phyloP scores from a whole-genome alignment of 30 jellyfish, hydroid and myxozoan genomes.

The Aurelia aurita region DNA sequence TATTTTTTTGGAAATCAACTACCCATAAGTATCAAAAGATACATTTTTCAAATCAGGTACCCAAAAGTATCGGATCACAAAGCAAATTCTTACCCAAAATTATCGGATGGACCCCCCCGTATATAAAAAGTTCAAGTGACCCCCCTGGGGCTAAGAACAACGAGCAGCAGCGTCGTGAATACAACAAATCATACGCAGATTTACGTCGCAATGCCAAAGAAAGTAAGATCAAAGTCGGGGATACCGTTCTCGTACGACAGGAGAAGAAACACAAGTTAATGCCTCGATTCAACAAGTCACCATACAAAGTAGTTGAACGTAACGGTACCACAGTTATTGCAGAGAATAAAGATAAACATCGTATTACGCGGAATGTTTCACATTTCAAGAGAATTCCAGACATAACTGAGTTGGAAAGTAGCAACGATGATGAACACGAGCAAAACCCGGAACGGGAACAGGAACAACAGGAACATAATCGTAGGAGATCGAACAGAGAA shows the following conservation, averaged over 20 bases:
- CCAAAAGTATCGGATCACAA: too few relatives aligned
- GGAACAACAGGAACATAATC: too few relatives aligned
- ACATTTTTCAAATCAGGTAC: too few relatives aligned
- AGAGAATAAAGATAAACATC: slow-evolving; percentile 23
- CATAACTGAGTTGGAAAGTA: slow-evolving; percentile 14
- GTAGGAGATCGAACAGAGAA: slow-evolving; percentile 35
- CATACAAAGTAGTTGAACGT: slow-evolving; percentile 29
- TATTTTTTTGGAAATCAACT: too few relatives aligned
- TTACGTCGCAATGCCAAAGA: too few relatives aligned
- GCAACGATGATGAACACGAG: slow-evolving; percentile 14
- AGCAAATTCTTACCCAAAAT: too few relatives aligned
- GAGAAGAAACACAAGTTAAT: slow-evolving; percentile 21
- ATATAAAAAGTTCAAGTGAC: too few relatives aligned
- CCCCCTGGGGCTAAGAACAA: too few relatives aligned
- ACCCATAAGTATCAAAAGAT: too few relatives aligned
- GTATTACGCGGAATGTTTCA: slow-evolving; percentile 32
- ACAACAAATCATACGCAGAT: too few relatives aligned
- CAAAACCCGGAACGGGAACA: slow-evolving; percentile 14
- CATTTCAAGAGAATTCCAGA: slow-evolving; percentile 32
- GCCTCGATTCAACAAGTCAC: not conserved
- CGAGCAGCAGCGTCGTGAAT: slow-evolving; percentile 25
- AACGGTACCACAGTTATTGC: slow-evolving; percentile 34
- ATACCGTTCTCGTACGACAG: slow-evolving; percentile 20
- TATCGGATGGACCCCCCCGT: too few relatives aligned
- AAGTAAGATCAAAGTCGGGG: too few relatives aligned